Evolutionary conservation across 2,113 vertebrate species (phyloP), one percentile per base, ranked within the genome.

Genomic region (Colaptes auratus): DNA sequence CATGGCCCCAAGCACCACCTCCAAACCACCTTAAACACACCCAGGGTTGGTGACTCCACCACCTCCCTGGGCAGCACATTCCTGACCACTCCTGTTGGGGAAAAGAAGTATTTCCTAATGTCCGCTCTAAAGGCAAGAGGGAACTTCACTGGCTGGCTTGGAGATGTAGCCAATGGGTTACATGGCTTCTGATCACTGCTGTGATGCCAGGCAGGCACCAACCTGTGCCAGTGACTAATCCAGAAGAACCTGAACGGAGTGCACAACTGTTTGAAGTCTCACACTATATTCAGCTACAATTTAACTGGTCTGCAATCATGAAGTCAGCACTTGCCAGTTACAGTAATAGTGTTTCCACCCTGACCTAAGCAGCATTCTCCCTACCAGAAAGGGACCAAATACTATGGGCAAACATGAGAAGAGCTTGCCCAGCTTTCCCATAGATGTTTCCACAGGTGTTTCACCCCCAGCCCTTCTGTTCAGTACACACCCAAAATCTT

Each of bases 241-340:
- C 71, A 90, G 80, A 39, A 69, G 42, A 84, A 65, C 36, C 33
- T 88, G 31, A 65, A 90, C 33, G 17, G 30, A 78, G 33, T 77
- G 84, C 66, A 64, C 84, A 86, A 82, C 20, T 31, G 86, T 95
- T 92, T 87, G 94, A 96, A 95, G 53, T 77, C 90, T 95, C 19
- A 88, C 96, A 95, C 87, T 88, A 78, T 65, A 96, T 72, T 53
- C 61, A 97, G 56, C 92, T 94, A 91, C 63, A 77, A 91, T 92
- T 94, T 96, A 96, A 96, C 95, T 95, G 94, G 58, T 88, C 87
- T 7, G 7, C 86, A 94, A 91, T 91, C 24, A 36, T 72, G 63
- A 95, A 89, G 79, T 82, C 95, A 96, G 88, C 91, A 90, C 59
- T 94, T 81, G 39, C 89, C 90, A 92, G 74, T 96, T 89, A 66